phyloP scores from a whole-genome alignment of 2,797 vertebrate genomes.

The Ispidina picta region DNA sequence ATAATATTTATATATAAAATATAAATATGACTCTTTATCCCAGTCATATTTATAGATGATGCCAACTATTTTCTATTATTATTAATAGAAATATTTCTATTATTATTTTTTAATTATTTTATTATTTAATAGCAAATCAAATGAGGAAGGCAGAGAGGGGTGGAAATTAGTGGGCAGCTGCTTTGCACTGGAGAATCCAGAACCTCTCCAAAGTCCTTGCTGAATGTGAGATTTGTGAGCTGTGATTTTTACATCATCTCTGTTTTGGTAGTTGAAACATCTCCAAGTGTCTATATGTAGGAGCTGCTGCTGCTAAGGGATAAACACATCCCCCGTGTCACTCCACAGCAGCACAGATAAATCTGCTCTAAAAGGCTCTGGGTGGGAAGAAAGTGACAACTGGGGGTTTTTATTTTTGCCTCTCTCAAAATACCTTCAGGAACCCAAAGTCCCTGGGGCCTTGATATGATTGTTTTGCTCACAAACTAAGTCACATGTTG shows the following conservation, averaged over 20 bases:
- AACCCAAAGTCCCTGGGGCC: not conserved
- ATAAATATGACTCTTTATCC: too few species aligned
- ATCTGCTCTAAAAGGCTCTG: not conserved
- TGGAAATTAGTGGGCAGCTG: not conserved
- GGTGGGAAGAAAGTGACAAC: not conserved
- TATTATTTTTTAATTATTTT: too few species aligned
- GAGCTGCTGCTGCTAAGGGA: conserved; percentile 20
- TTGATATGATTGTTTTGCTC: not conserved
- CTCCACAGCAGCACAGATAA: not conserved
- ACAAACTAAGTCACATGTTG: not conserved
- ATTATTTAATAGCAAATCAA: too few species aligned
- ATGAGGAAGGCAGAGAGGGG: not conserved
- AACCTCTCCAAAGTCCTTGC: conserved; percentile 9
- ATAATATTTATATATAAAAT: too few species aligned
- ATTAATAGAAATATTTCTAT: too few species aligned
- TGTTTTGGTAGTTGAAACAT: conserved; percentile 18
- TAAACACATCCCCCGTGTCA: conserved; percentile 1
- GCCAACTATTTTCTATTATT: not conserved
- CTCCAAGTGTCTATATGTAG: not conserved
- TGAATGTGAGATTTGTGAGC: not conserved
- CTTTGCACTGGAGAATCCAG: not conserved
- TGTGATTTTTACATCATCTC: conserved; percentile 27
- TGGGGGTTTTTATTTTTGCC: not conserved
- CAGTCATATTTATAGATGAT: not conserved
- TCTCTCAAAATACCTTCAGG: conserved; percentile 2